Evolutionary conservation across 1,140 invertebrate genomes (phyloP).

Genomic region (Drosophila ogumai): DNA sequence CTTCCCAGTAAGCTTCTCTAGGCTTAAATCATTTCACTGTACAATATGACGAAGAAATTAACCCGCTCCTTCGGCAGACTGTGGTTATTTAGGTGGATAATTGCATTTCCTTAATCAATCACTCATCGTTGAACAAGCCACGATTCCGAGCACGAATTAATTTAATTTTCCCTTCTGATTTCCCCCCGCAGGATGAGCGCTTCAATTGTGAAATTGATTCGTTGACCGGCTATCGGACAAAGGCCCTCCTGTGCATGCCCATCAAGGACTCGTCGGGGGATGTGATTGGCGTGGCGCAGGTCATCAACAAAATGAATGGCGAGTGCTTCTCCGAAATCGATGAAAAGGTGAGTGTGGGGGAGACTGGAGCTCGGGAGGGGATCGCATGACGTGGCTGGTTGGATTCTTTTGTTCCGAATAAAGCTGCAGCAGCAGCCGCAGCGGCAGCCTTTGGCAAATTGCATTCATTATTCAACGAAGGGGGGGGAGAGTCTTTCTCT

Average conservation of each 20-base stretch:
- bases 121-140: not conserved
- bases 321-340: conserved; percentile 92
- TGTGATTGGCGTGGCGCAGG: conserved; percentile 98
- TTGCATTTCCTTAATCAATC: conserved; percentile 16
- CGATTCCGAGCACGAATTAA: conserved; percentile 24
- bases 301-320: conserved; percentile 96
- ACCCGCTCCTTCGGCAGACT: not conserved
- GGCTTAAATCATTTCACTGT: not conserved
- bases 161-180: conserved; percentile 10
- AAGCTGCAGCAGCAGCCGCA: conserved; percentile 39
- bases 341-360: conserved; percentile 88
- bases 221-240: conserved; percentile 96
- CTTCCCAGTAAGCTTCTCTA: not conserved
- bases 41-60: not conserved
- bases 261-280: conserved; percentile 97
- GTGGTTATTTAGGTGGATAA: conserved; percentile 17
- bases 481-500: conserved; percentile 21
- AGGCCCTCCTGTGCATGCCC: conserved; percentile 97
- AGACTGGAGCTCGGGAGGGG: conserved; percentile 7
- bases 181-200: conserved; percentile 89
- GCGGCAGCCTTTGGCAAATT: conserved; percentile 50
- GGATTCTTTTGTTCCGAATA: conserved; percentile 49
- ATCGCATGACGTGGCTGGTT: conserved; percentile 17
- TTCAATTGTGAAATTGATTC: conserved; percentile 97
- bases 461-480: conserved; percentile 75